These are phyloP conservation scores for Oscheius sp. DNA, from an alignment of 2,888 invertebrate species.

Conservation along the genomic window DNA sequence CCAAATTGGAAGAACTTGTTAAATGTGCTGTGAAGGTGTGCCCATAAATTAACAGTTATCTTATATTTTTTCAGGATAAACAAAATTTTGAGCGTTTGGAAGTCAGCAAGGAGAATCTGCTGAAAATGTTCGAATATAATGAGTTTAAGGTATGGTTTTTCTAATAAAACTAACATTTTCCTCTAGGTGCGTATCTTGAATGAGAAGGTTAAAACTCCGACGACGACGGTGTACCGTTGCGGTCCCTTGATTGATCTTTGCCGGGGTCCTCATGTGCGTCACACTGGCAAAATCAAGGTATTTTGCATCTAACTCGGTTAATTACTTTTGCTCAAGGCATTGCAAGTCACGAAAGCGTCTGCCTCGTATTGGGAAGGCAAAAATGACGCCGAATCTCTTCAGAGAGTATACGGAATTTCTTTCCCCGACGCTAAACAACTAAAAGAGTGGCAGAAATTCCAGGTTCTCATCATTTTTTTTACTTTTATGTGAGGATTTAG, in stretches of 20 bases:
- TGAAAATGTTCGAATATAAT: constrained; percentile 97
- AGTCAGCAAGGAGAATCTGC: constrained; percentile 89
- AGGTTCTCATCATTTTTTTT: constrained; percentile 78
- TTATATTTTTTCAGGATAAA: constrained; percentile 80
- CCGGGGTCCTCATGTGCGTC: constrained; percentile 93
- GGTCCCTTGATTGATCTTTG: constrained; percentile 96
- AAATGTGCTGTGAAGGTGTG: constrained; percentile 86
- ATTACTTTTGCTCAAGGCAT: constrained; percentile 40
- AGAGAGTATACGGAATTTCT: constrained; percentile 94
- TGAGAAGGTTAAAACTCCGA: constrained; percentile 90
- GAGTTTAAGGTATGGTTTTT: constrained; percentile 83
- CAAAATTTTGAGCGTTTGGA: constrained; percentile 97
- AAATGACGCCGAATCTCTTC: constrained; percentile 89
- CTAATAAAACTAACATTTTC: too few species aligned
- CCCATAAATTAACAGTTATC: background rate
- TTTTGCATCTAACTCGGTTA: background rate
- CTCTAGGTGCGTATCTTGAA: constrained; percentile 84
- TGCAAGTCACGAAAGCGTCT: constrained; percentile 76
- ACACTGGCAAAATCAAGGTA: constrained; percentile 93
- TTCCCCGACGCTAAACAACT: constrained; percentile 95
- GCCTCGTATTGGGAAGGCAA: constrained; percentile 97
- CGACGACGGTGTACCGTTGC: constrained; percentile 94
- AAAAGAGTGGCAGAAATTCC: constrained; percentile 96
- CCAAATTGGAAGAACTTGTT: constrained; percentile 84
- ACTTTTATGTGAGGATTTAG: constrained; percentile 26